Base-by-base conservation (phyloP, 2,888 invertebrate genomes). In the Sclerodermus sp. region DNA sequence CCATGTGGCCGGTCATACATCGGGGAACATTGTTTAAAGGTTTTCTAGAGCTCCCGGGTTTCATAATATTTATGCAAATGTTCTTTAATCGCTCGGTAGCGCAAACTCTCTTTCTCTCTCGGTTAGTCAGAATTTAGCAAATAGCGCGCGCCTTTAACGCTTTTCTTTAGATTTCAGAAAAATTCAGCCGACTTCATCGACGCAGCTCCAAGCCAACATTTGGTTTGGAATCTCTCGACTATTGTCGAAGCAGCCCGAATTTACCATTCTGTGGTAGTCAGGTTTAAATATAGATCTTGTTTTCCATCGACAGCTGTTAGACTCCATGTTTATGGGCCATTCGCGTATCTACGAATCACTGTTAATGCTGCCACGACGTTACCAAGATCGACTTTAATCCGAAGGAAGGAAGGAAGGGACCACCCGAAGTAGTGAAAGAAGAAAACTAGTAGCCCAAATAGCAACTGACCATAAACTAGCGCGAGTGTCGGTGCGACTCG, bases 291-390 rank as follows among this genome's bases (percentile, higher is more conserved):
- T 76, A 76, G 73, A 68, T 60, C 62, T 59, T 66, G 70, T 72
- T 74, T 73, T 67, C 69, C 68, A 75, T 74, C 74, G 73, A 74
- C 74, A 77, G 75, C 71, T 73, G 73, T 68, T 71, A 63, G 63
- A 49, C 61, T 66, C 66, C 57, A 64, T 66, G 70, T 74, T 71
- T 74, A 76, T 66, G 71, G 71, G 65, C 67, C 66, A 67, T 71
- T 73, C 65, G 67, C 66, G 59, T 62, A 64, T 58, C 67, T 69
- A 70, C 71, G 68, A 68, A 67, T 69, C 67, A 64, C 68, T 70
- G 69, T 73, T 68, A 70, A 23, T 66, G 65, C 61, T 56, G 34
- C 23, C 39, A 43, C 58, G 53, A 49, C 49, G 53, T 55, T 40
- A 55, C 34, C 47, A 47, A 53, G 45, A 55, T 50, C 45, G 38